Conservation (phyloP, 2,797 vertebrate species). For the Notamacropus eugenii region DNA sequence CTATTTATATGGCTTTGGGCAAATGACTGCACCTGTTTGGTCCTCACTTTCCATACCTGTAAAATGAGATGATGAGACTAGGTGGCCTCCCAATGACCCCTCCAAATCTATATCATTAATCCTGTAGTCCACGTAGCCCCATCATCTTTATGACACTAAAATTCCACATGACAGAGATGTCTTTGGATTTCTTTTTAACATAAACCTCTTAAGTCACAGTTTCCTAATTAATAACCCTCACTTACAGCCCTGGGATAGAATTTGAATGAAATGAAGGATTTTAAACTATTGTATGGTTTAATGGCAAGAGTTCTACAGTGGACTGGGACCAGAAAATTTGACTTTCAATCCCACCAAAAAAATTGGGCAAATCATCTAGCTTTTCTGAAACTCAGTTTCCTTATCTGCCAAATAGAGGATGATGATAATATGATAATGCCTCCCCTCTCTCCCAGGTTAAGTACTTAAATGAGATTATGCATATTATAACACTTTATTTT, state of each 20-base stretch:
- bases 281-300: background rate
- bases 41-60: background rate
- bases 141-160: background rate
- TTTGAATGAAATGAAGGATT: background rate
- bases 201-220: background rate
- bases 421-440: background rate
- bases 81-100: background rate
- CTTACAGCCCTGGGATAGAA: background rate
- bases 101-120: background rate
- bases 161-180: background rate
- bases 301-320: background rate
- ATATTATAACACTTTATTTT: background rate
- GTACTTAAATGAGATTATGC: background rate
- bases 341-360: background rate
- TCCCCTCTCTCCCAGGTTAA: background rate
- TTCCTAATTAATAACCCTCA: background rate
- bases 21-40: background rate
- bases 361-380: background rate
- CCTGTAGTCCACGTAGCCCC: background rate
- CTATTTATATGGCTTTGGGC: background rate
- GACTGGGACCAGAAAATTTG: background rate
- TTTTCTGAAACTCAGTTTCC: background rate
- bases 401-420: background rate
- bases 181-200: background rate
- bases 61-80: background rate